Percentiles rank a stretch among this genome's conserved stretches.
Conservation (phyloP, 1,140 invertebrate species). For the Camponotus vicinus region DNA sequence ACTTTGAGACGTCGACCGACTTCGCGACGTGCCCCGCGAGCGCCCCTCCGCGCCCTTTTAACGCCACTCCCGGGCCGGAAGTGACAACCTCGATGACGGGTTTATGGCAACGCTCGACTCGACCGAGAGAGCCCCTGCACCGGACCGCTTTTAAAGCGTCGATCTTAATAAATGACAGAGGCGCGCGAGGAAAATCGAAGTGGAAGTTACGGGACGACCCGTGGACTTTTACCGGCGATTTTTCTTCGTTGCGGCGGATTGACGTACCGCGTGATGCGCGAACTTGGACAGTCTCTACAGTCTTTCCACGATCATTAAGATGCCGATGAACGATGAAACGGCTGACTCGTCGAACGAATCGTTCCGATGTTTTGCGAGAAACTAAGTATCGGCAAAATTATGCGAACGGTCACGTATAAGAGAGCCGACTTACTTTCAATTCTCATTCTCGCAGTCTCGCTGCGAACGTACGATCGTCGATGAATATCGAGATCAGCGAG, state of each 20-base stretch:
- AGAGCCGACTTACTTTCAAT: conserved; percentile 39
- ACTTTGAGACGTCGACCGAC: conserved; percentile 59
- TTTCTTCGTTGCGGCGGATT: conserved; percentile 53
- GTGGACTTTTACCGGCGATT: conserved; percentile 47
- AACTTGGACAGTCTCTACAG: conserved; percentile 29
- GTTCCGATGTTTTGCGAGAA: background rate
- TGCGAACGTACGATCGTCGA: conserved; percentile 30
- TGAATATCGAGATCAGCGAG: conserved; percentile 72
- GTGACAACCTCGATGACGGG: conserved; percentile 60
- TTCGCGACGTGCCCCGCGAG: conserved; percentile 48
- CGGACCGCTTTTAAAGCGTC: conserved; percentile 64
- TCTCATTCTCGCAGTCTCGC: conserved; percentile 29
- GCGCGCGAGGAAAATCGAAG: conserved; percentile 61
- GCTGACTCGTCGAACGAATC: background rate
- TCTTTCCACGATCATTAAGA: background rate
- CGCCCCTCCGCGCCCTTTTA: conserved; percentile 41
- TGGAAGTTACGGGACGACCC: conserved; percentile 48
- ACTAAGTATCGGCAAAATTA: conserved; percentile 3
- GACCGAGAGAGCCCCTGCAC: conserved; percentile 35
- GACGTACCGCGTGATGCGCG: conserved; percentile 45
- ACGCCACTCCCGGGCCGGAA: conserved; percentile 48
- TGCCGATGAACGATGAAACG: background rate
- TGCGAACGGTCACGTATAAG: conserved; percentile 8
- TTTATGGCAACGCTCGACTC: conserved; percentile 57
- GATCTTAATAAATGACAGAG: conserved; percentile 66